Base-by-base conservation (phyloP, 2,797 vertebrate species). In the Rhynchotus rufescens region DNA sequence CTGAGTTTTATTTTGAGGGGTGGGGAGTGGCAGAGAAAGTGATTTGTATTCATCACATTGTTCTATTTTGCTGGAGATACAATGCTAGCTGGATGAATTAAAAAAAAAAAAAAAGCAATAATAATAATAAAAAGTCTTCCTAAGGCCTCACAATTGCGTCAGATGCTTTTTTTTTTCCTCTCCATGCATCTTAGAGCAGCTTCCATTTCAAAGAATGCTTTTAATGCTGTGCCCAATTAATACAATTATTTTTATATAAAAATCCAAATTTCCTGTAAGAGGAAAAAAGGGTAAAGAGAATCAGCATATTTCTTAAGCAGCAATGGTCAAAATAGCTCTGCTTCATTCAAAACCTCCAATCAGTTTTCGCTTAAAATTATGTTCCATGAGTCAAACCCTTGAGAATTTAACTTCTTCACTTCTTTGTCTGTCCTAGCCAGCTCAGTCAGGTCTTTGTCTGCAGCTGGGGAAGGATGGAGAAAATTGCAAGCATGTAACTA, bases 391-490 rank as follows among this genome's bases (percentile, higher is more conserved):
- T 86, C 64, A 89, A 81, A 52, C 83, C 84, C 64, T 81, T 69
- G 91, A 93, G 91, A 93, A 95, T 87, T 84, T 47, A 85, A 80
- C 32, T 81, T 80, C 49, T 59, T 75, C 79, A 42, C 34, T 77
- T 14, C 86, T 82, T 61, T 45, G 52, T 80, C 69, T 81, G 57
- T 30, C 21, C 92, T 75, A 65, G 85, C 49, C 87, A 89, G 62
- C 71, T 93, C 87, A 81, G 74, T 77, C 71, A 77, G 67, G 87
- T 81, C 87, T 90, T 81, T 89, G 71, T 92, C 93, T 87, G 92
- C 74, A 91, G 64, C 83, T 79, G 77, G 47, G 57, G 85, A 74
- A 52, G 38, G 64, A 32, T 32, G 64, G 64, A 14, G 42, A n/a
- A 45, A 45, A 88, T 4, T 81, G 86, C 34, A 56, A 69, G 6